Evolutionary conservation across 2,888 invertebrate genomes (phyloP).

Genomic region (Labia minor): DNA sequence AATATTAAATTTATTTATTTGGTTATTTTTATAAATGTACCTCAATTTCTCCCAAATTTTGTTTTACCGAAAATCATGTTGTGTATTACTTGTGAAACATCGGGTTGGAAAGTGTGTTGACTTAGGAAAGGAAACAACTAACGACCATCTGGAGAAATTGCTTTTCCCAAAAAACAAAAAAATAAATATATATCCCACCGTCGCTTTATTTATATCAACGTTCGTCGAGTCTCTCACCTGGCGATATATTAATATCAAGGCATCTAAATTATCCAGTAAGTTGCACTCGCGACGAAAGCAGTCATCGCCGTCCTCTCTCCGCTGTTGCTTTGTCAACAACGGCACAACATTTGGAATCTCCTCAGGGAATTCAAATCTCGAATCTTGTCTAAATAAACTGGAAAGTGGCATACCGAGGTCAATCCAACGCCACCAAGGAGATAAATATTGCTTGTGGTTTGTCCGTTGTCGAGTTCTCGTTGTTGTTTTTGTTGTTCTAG

Average conservation of each 20-base stretch:
- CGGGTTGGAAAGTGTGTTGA: no score
- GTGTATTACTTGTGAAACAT: no score
- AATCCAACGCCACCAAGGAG: not conserved
- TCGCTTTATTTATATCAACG: not conserved
- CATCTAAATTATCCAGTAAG: not conserved
- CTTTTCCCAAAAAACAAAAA: not conserved
- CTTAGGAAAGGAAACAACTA: not conserved
- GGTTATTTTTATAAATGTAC: no score
- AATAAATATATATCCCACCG: not conserved
- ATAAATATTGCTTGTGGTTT: not conserved
- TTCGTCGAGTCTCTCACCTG: not conserved
- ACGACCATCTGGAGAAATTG: constrained; percentile 1
- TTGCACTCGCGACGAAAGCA: not conserved
- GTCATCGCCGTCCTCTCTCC: no score
- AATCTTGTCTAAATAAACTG: not conserved
- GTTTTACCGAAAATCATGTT: no score
- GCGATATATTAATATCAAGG: constrained; percentile 5
- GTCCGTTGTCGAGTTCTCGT: not conserved
- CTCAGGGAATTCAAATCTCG: not conserved
- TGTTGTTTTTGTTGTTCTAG: not conserved
- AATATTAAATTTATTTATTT: no score
- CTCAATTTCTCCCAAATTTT: no score
- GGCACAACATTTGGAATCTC: not conserved
- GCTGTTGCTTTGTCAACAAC: no score
- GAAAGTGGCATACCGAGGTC: no score